These are phyloP conservation scores for Catostomus latipinnis DNA, from an alignment of 2,797 vertebrate genomes.

Conservation along the genomic window DNA sequence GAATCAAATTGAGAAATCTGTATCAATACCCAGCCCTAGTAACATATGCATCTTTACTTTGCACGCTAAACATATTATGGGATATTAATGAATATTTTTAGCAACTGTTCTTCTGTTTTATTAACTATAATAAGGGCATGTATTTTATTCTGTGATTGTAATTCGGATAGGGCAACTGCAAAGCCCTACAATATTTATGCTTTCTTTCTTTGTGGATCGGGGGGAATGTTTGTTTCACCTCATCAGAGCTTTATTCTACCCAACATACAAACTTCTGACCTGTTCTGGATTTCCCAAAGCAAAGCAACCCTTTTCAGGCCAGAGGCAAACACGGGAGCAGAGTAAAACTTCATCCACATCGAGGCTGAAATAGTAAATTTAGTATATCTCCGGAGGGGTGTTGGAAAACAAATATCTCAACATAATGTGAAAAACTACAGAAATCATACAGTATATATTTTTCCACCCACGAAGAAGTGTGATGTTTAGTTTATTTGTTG, in stretches of 20 bases:
- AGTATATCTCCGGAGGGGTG: conserved; percentile 27
- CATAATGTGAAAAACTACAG: conserved; percentile 31
- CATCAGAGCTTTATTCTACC: conserved; percentile 13
- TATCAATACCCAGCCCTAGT: no score
- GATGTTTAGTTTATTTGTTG: conserved; percentile 30
- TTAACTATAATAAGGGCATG: background rate
- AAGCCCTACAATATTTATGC: background rate
- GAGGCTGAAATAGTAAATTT: background rate
- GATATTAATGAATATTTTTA: no score
- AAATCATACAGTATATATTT: background rate
- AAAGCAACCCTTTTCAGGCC: conserved; percentile 12
- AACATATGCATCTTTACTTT: no score
- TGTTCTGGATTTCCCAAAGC: conserved; percentile 20
- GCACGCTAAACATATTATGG: no score
- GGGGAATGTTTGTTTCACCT: conserved; percentile 18
- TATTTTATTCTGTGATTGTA: background rate
- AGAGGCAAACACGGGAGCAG: background rate
- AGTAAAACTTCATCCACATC: conserved; percentile 18
- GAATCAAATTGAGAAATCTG: no score
- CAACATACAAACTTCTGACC: conserved; percentile 20
- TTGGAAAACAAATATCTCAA: conserved; percentile 29
- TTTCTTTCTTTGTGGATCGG: background rate
- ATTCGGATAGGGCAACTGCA: background rate
- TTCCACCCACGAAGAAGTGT: conserved; percentile 1
- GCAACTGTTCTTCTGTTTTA: no score